Evolutionary conservation across 1,140 invertebrate species (phyloP).

Genomic region (Leptopilina clavipes): DNA sequence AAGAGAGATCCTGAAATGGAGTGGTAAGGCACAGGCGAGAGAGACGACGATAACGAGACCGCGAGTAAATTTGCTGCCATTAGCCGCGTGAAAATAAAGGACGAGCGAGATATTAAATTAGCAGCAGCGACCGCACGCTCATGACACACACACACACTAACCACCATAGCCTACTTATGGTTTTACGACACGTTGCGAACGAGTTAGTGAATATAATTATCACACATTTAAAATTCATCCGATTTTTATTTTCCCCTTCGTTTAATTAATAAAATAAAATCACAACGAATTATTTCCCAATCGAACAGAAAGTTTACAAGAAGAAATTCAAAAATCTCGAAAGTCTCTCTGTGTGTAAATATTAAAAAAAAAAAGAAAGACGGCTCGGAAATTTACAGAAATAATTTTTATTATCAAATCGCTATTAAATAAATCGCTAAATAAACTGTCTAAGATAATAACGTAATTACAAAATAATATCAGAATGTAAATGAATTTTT

Average conservation of each 20-base stretch:
- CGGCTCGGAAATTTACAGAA: no score
- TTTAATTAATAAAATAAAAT: conserved; percentile 15
- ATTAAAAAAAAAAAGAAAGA: no score
- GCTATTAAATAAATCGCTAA: no score
- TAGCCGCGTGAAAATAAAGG: conserved; percentile 70
- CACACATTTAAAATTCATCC: background rate
- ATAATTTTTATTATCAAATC: background rate
- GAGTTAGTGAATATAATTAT: conserved; percentile 30
- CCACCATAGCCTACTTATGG: conserved; percentile 19
- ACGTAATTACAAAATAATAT: background rate
- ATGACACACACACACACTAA: background rate
- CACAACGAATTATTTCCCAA: background rate
- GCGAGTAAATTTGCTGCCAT: conserved; percentile 73
- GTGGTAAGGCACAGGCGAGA: conserved; percentile 42
- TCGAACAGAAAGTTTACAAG: no score
- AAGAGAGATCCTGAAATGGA: background rate
- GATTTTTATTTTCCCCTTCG: background rate
- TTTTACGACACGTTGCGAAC: conserved; percentile 16
- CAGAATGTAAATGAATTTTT: background rate
- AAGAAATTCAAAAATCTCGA: no score
- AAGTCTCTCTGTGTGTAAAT: no score
- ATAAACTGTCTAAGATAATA: background rate
- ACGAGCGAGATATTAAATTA: conserved; percentile 68
- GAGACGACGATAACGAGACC: conserved; percentile 65
- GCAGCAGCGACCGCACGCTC: conserved; percentile 46